Percentiles rank a stretch among this genome's conserved stretches.
These are phyloP conservation scores for Troglohyphantes excavatus DNA, from an alignment of 2,888 invertebrate genomes.

Conservation along the genomic window DNA sequence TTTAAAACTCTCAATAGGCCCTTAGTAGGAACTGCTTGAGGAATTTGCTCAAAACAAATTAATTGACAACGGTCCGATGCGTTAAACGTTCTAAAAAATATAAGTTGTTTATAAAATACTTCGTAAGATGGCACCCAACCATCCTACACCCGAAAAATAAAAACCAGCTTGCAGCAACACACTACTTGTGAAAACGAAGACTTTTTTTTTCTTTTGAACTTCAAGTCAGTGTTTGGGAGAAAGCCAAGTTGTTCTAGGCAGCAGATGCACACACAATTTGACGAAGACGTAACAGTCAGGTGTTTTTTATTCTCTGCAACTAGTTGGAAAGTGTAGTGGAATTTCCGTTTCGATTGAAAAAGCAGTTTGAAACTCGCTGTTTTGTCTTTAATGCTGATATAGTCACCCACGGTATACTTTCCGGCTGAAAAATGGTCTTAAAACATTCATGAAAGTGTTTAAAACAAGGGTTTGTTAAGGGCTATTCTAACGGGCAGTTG, in stretches of 20 bases:
- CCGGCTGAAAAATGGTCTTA: too few relatives aligned
- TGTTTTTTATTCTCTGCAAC: conserved; percentile 7
- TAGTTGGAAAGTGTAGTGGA: background rate
- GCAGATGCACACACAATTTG: background rate
- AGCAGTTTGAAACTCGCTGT: too few relatives aligned
- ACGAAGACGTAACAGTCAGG: conserved; percentile 15
- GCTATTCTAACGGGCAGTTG: too few relatives aligned
- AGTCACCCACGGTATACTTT: too few relatives aligned
- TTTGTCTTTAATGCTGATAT: too few relatives aligned
- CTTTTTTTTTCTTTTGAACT: conserved; percentile 2
- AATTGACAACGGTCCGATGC: background rate
- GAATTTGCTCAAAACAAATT: background rate
- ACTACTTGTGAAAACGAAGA: conserved; percentile 9
- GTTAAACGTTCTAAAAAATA: background rate
- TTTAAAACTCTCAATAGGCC: too few relatives aligned
- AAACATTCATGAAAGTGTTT: too few relatives aligned
- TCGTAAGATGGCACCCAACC: background rate
- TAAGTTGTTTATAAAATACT: background rate
- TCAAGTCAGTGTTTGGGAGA: background rate
- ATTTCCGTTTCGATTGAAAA: too few relatives aligned
- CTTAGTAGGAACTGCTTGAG: too few relatives aligned
- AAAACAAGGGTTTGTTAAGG: too few relatives aligned
- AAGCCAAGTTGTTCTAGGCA: conserved; percentile 37
- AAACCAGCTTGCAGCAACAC: conserved; percentile 20
- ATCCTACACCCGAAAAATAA: background rate